Percentiles rank a stretch among this genome's conserved stretches.
Conservation (phyloP, 2,797 vertebrate genomes). For the Rhinoraja longicauda region DNA sequence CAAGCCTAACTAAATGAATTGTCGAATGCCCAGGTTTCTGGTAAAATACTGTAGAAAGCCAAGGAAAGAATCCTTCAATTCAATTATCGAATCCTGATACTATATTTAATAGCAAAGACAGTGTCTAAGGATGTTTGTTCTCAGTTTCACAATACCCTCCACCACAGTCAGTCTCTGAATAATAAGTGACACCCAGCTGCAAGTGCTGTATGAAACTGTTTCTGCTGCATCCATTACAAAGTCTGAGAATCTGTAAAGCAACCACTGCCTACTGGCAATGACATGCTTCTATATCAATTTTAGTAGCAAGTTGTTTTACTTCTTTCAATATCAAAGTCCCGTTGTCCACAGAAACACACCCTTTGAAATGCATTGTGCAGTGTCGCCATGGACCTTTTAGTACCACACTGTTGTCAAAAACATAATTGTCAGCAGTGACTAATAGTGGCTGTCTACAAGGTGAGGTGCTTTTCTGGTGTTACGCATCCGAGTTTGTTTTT, state of each 20-base stretch:
- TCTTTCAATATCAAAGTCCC: conserved; percentile 40
- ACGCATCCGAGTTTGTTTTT: not conserved
- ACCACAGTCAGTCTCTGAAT: not conserved
- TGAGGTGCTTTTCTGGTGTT: not conserved
- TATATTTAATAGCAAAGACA: not conserved
- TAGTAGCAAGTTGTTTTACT: conserved; percentile 40
- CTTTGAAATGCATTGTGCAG: conserved; percentile 38
- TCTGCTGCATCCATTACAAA: conserved; percentile 35
- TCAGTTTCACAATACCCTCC: not conserved
- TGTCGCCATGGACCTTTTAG: conserved; percentile 38
- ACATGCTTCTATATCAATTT: conserved; percentile 38
- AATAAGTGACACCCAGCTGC: conserved; percentile 24
- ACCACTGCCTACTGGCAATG: conserved; percentile 39
- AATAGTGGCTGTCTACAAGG: conserved; percentile 39
- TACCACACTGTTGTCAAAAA: conserved; percentile 38
- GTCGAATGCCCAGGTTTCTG: not conserved
- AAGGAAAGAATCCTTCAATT: not conserved
- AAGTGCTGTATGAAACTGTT: conserved; percentile 26
- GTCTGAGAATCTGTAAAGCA: conserved; percentile 34
- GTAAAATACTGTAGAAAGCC: not conserved
- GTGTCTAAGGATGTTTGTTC: not conserved
- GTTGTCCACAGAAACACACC: conserved; percentile 34
- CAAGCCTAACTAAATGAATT: not conserved
- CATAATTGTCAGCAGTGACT: conserved; percentile 34
- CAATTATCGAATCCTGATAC: not conserved